Base-by-base conservation (phyloP, 2,113 vertebrate species). In the Eulemur rufifrons region DNA sequence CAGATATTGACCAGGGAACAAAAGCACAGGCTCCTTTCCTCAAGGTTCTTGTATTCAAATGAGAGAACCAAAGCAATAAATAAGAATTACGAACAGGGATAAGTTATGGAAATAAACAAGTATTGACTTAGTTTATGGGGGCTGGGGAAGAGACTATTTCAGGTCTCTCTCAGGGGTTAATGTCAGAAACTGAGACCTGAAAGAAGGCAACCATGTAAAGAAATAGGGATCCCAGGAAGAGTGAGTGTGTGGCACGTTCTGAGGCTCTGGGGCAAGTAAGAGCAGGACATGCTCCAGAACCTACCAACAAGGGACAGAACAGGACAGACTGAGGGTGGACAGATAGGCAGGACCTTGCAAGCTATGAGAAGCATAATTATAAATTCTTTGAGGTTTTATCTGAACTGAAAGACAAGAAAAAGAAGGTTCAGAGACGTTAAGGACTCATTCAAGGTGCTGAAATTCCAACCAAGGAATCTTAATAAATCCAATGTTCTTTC, bases 301-400 rank as follows among this genome's bases (percentile, higher is more conserved):
- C 54, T 23, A 66, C 0, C 4, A 56, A 21, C 32, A 37, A 63
- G 27, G 86, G 11, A 34, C 29, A 86, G 64, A 59, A 84, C 7
- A 54, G 8, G 71, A n/a, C 3, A 23, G 8, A 14, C 42, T 23
- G n/a, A 64, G 59, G 50, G 10, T 52, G 20, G 64, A 54, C 86
- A 73, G 7, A 7, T 0, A 34, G 15, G 27, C 0, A 11, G 7
- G 7, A 32, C 12, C n/a, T 8, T 42, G 12, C 8, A 17, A 3
- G 29, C 15, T 21, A 25, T 4, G 10, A 52, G 8, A 59, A 77
- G 18, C 15, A 29, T 9, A 66, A 61, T 61, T 25, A 47, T 2
- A 78, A 66, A 66, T 52, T 34, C 59, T 25, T 8, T 5, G 32
- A 42, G 21, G 18, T 50, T 86, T 95, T 42, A 20, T 25, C 17